Evolutionary conservation across 1,140 invertebrate genomes (phyloP), one percentile per base, ranked within the genome.

Genomic region (Teleogryllus occipitalis): DNA sequence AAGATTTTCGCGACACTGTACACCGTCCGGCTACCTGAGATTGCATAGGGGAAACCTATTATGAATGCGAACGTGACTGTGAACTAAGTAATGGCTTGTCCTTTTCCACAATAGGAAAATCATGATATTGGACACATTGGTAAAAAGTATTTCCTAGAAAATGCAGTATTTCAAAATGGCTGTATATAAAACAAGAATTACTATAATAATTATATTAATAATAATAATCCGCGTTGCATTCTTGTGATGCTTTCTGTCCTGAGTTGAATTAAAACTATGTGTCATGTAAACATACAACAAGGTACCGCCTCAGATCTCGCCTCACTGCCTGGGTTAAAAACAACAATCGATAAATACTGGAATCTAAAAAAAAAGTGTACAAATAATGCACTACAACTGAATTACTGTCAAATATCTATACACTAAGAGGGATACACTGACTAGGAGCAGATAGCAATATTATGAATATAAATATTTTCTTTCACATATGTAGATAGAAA

Each of bases 21-120:
- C 79, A 80, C 54, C 79, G 47, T 80, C 76, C 75, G 76, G 48
- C 79, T 80, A 80, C 79, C 79, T 80, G 79, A 80, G 79, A 80
- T 80, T 80, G 79, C 79, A 80, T 80, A 80, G 79, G 79, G 76
- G 54, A 78, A 78, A 78, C 78, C 78, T 78, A 78, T 78, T 54
- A n/a, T 78, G 54, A 78, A 78, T 74, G 78, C 54, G 78, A 80
- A 80, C 79, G 76, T 80, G 73, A 76, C 79, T 80, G 75, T 75
- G 39, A 65, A 77, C 48, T 76, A 80, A 74, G 76, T 74, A 73
- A 80, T 80, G 79, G 79, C 79, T 21, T 80, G 54, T 65, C 54
- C 54, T 80, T 77, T 80, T 47, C 76, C 48, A 15, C 54, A 47
- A 49, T 21, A 80, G 79, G 79, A 80, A 48, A 76, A 77, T 14